Evolutionary conservation across 2,888 invertebrate genomes (phyloP), one percentile per base, ranked within the genome.

Genomic region (Drosophila mettleri): DNA sequence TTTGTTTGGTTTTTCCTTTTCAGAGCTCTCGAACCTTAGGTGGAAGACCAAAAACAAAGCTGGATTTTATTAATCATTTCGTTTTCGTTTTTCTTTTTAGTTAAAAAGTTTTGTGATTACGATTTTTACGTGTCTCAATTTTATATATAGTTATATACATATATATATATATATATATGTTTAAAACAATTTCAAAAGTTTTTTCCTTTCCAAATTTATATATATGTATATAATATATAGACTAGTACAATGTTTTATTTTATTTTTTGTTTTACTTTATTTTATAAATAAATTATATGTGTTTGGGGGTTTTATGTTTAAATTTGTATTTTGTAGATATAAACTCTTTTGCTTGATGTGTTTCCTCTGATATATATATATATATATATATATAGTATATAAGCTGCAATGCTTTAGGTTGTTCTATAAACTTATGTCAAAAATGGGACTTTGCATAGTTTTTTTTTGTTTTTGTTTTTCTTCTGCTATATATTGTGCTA

Each of bases 201-300:
- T 27, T 24, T 46, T 31, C n/a, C n/a, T 14, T 49, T 36, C 16
- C 36, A n/a, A 12, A 24, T 41, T 18, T 43, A n/a, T 24, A n/a
- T 27, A 43, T 24, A 43, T n/a, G n/a, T 74, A 45, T 38, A 52
- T 24, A 38, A 59, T 59, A 71, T 66, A 53, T 72, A 72, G 83
- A 83, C 83, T 83, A 83, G 83, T 86, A 82, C 73, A 85, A 82
- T 69, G 75, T 80, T 80, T 86, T 65, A 66, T 64, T 74, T 64
- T 33, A 43, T 33, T 55, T 31, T 45, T 51, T 45, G 48, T 74
- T 76, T 75, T 77, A 53, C 76, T 86, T 78, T 70, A 78, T 77
- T 87, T 84, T 80, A 82, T 79, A 84, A 87, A 80, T 80, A 86
- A 87, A 88, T 84, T 79, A 75, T 74, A 88, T 82, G 78, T 74